Evolutionary conservation across 1,140 invertebrate species (phyloP).

Genomic region (Cyphomyrmex costatus): DNA sequence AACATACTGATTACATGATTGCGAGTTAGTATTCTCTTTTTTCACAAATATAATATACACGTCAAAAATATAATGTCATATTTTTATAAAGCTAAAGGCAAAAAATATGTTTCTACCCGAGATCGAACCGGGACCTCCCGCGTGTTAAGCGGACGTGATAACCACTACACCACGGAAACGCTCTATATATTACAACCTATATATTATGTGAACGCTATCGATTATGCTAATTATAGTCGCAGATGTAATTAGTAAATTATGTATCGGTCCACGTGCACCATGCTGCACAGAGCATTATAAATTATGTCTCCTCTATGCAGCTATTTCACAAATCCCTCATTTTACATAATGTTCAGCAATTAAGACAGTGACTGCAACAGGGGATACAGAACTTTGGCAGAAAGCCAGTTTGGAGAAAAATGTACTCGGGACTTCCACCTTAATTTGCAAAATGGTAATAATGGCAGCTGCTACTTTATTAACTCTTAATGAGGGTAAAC

Average conservation of each 20-base stretch:
- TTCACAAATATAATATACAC: neutral
- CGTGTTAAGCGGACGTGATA: constrained; percentile 59
- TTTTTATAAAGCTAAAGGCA: neutral
- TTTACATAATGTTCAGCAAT: constrained; percentile 16
- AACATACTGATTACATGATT: neutral
- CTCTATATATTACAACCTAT: neutral
- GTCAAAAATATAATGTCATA: too few species aligned
- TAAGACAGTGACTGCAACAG: neutral
- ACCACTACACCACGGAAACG: constrained; percentile 74
- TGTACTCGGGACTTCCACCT: neutral
- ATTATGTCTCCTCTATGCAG: constrained; percentile 14
- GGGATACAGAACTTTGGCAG: neutral
- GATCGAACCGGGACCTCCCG: constrained; percentile 73
- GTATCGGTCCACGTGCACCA: neutral
- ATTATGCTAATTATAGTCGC: constrained; percentile 33
- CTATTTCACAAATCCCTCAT: constrained; percentile 33
- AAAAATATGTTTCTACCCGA: constrained; percentile 70
- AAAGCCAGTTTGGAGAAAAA: constrained; percentile 5
- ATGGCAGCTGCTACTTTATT: constrained; percentile 8
- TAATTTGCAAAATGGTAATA: constrained; percentile 32
- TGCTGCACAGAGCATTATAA: neutral
- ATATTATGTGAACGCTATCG: neutral
- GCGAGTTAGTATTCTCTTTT: neutral
- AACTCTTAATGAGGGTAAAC: neutral
- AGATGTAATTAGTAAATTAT: constrained; percentile 48